phyloP scores from a whole-genome alignment of 2,113 vertebrate species.

The Trinectes maculatus region DNA sequence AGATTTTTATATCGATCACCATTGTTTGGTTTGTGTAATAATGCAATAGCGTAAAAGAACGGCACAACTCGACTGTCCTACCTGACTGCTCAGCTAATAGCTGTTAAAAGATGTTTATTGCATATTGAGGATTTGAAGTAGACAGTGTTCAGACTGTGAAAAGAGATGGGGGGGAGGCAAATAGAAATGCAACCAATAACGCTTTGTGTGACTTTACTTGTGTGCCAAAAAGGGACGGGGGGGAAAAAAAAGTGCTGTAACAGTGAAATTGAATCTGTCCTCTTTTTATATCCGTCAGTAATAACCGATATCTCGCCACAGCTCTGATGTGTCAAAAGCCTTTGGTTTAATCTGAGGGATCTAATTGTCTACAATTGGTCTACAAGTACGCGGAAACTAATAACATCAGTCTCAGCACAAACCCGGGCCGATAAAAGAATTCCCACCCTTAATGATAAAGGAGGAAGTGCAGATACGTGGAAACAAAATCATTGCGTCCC shows the following conservation, averaged over 20 bases:
- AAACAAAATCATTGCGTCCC: background rate
- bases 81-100: slow-evolving; percentile 35
- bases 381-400: slow-evolving; percentile 56
- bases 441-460: slow-evolving; percentile 37
- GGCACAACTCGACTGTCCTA: slow-evolving; percentile 26
- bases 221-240: slow-evolving; percentile 6
- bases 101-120: slow-evolving; percentile 54
- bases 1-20: too few relatives aligned
- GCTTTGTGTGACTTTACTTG: slow-evolving; percentile 31
- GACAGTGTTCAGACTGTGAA: slow-evolving; percentile 33
- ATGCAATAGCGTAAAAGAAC: background rate
- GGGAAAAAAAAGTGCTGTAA: slow-evolving; percentile 17
- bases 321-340: slow-evolving; percentile 39
- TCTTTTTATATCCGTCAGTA: slow-evolving; percentile 59
- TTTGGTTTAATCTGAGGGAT: slow-evolving; percentile 66
- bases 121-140: slow-evolving; percentile 47
- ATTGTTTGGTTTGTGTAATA: background rate
- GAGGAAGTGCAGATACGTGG: slow-evolving; percentile 8
- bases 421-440: slow-evolving; percentile 41
- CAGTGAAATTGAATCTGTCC: slow-evolving; percentile 64
- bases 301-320: slow-evolving; percentile 58
- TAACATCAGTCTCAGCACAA: slow-evolving; percentile 47
- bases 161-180: slow-evolving; percentile 33
- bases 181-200: slow-evolving; percentile 31
- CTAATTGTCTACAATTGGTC: slow-evolving; percentile 63